Base-by-base conservation (phyloP, 2,888 invertebrate species). In the Allolobophora icterica region DNA sequence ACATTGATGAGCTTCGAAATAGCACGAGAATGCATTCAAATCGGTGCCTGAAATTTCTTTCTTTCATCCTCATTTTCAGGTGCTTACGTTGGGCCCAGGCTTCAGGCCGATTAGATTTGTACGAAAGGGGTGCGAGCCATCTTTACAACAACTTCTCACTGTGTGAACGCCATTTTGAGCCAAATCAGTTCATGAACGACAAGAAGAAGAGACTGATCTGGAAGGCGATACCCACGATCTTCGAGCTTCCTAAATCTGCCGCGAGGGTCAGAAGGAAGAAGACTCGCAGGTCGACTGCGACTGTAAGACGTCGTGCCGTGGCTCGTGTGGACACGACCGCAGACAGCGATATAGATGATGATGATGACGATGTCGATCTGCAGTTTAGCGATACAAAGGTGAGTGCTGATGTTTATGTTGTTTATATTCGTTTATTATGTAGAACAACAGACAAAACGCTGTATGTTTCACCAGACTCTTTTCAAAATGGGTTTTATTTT, bases 1-100 rank as follows among this genome's bases (percentile, higher is more conserved):
- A 17, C 13, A n/a, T n/a, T 11, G n/a, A n/a, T n/a, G 11, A n/a
- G 71, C 71, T 71, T n/a, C n/a, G 71, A 71, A 30, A 11, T 71
- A n/a, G n/a, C 30, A n/a, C 71, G 8, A n/a, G n/a, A 3, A n/a
- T 71, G 71, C 6, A 71, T 71, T 71, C n/a, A 13, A n/a, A n/a
- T 71, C 0, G 8, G 13, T 71, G 30, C n/a, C 71, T 71, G 24
- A 1, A n/a, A n/a, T n/a, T n/a, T 8, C 17, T 30, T 71, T 71
- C 1, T n/a, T 71, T 71, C n/a, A 6, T 24, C 52, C 52, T 52
- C 24, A 52, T 52, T 52, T 52, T 21, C 45, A 71, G 71, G 71
- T 71, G 71, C 71, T 71, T 71, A n/a, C 71, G 30, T 71, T 71
- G 71, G 71, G 71, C 71, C 71, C 30, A 71, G 71, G 71, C 71